Base-by-base conservation (phyloP, 2,888 invertebrate genomes). In the Hirtodrosophila cameraria region DNA sequence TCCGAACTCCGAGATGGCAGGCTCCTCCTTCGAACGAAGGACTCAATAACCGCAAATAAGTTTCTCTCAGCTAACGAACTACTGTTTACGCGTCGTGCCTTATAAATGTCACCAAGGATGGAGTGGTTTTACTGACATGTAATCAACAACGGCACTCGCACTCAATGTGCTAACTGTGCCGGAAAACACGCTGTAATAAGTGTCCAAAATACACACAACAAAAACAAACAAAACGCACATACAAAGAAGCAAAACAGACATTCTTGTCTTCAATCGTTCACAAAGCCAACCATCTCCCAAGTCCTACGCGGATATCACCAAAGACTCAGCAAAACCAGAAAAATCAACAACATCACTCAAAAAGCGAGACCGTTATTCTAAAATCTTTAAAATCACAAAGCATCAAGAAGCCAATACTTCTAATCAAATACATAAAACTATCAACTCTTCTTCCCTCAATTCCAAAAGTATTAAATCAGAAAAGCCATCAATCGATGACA, bases 71-170 rank as follows among this genome's bases (percentile, higher is more conserved):
- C 25, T 4, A 25, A 3, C 9, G 28, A 28, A 11, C 11, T 28
- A 53, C 43, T 7, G 30, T 45, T 3, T 31, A 23, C 7, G 45
- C 54, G 5, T 30, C 42, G 4, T 39, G 30, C 23, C 20, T 43
- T 6, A 30, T 15, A 9, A 39, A 54, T 31, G 23, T 45, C 5
- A 15, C 54, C 8, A 45, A 45, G 8, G 13, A 16, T n/a, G 52
- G 50, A 5, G 50, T 35, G 13, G 28, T 45, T 20, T n/a, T 33
- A 0, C 13, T 49, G 4, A 20, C 49, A 3, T 49, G 30, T 8
- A 13, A 49, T n/a, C 5, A 2, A 2, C 6, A 15, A 11, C 7
- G 33, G 33, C 25, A 33, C 18, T 15, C 23, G 25, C 8, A 50
- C 38, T 5, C 38, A 15, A n/a, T 49, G 31, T 8, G 39, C 13